Evolutionary conservation across 2,797 vertebrate genomes (phyloP).

Genomic region (Limosa lapponica): DNA sequence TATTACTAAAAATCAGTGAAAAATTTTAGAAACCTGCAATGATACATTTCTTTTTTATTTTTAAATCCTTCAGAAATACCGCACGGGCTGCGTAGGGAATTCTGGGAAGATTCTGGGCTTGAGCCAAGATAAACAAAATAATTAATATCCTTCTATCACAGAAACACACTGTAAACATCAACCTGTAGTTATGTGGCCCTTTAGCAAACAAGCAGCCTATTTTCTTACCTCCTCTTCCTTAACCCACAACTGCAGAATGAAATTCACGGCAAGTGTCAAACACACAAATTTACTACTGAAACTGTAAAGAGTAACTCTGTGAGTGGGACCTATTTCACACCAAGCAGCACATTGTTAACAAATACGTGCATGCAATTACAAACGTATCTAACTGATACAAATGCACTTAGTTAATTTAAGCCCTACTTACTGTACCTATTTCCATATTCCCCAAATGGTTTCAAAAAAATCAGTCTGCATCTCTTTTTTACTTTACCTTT

Average conservation of each 20-base stretch:
- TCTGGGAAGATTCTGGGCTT: background rate
- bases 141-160: background rate
- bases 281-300: background rate
- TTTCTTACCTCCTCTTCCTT: background rate
- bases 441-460: background rate
- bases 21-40: background rate
- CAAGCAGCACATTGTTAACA: background rate
- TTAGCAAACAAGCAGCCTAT: background rate
- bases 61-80: background rate
- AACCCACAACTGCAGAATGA: background rate
- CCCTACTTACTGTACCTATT: background rate
- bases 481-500: conserved; percentile 79
- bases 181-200: rapidly evolving
- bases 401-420: background rate
- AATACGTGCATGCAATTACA: background rate
- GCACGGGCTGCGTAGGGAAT: background rate
- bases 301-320: background rate
- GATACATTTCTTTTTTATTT: background rate
- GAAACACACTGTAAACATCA: background rate
- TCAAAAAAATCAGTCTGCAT: background rate
- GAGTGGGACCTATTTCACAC: background rate
- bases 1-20: background rate
- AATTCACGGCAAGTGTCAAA: background rate
- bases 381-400: background rate
- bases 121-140: background rate